These are phyloP conservation scores for Fundulus diaphanus DNA, from an alignment of 2,797 vertebrate species.

Conservation along the genomic window DNA sequence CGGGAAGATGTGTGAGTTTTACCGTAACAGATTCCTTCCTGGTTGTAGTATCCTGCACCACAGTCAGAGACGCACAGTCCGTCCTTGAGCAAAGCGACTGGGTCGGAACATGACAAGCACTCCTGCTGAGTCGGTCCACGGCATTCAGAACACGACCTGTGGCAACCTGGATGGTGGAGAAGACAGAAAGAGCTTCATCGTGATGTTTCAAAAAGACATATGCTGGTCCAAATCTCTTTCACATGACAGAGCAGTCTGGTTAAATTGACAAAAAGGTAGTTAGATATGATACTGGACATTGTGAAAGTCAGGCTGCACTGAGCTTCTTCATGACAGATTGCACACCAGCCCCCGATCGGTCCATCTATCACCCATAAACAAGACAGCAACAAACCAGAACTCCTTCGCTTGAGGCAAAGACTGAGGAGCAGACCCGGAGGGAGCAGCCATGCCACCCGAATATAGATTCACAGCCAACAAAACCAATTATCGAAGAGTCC, in stretches of 20 bases:
- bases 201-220: no score
- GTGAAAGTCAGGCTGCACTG: neutral
- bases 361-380: no score
- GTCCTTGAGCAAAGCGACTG: conserved; percentile 74
- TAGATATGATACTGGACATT: no score
- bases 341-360: neutral
- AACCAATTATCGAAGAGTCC: no score
- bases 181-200: neutral
- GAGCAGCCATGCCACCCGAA: no score
- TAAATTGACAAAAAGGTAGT: no score
- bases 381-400: no score
- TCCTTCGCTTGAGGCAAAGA: no score
- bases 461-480: no score
- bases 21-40: conserved; percentile 84
- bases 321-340: neutral
- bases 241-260: neutral
- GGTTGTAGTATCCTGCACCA: conserved; percentile 79
- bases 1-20: conserved; percentile 29
- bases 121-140: conserved; percentile 79
- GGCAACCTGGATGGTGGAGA: conserved; percentile 82
- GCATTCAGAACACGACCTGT: conserved; percentile 86
- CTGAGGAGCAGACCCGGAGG: no score
- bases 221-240: neutral
- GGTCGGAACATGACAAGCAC: conserved; percentile 85
- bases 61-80: conserved; percentile 86